Evolutionary conservation across 1,140 invertebrate genomes (phyloP), one percentile per base, ranked within the genome.

Genomic region (Papilio machaon): DNA sequence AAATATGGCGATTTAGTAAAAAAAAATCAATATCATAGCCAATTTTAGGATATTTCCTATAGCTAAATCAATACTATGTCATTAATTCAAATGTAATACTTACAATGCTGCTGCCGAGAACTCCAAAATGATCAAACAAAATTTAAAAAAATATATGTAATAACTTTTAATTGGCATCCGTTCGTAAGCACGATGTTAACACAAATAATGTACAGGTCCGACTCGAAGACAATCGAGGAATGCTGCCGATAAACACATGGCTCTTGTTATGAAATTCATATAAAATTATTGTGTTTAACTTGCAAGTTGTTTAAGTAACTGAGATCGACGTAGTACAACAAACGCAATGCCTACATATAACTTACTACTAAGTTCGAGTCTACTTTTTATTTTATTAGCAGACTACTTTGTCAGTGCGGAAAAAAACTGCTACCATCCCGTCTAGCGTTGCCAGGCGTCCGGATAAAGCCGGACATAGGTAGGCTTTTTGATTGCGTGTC

Each of bases 231-330:
- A 70, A 70, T 70, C 64, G 30, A 70, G 30, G 64, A 70, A 70
- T 70, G 23, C 60, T 30, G 17, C 13, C 64, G 13, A 70, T 70
- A 70, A 38, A 70, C 30, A 64, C 10, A 70, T 35, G 30, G 30
- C 23, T 70, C 64, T 70, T 70, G 64, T 70, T 70, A 38, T 70
- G 64, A 70, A 70, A 38, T 70, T 70, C 38, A 30, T 70, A 70
- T 70, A 70, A 70, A 70, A 70, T 35, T 35, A 70, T 70, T 70
- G 30, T 70, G 64, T 35, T 70, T 38, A 35, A 70, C 30, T 70
- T 70, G 54, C 64, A 70, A 70, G 64, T 70, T 70, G 64, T 70
- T 70, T 70, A 35, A 70, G 64, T 70, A 70, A 11, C 64, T 2
- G 30, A 9, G 0, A 4, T 13, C 64, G 30, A 70, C 64, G 64